Evolutionary conservation across 2,888 invertebrate species (phyloP), one percentile per base, ranked within the genome.

Genomic region (Phymatocera aterrima): DNA sequence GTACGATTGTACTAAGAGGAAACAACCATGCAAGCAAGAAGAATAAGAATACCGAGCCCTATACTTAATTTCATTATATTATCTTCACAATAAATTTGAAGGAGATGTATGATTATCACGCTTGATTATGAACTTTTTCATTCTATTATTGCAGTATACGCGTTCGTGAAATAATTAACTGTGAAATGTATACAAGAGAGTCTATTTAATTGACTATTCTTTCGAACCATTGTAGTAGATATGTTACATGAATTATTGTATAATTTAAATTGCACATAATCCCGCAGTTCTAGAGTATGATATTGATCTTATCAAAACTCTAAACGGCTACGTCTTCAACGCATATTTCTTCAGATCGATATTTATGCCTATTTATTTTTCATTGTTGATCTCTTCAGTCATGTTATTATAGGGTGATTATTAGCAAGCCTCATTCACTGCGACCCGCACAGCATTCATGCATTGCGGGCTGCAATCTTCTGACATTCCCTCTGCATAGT

Each of bases 61-160:
- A 28, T 57, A 57, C 15, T 57, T 24, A 57, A 57, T 28, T 57
- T 57, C 57, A 15, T 57, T 57, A 57, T 57, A n/a, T n/a, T n/a
- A n/a, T 57, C 28, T 24, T 57, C 4, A 28, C 28, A 57, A 21
- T 57, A 1, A 10, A 57, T n/a, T n/a, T n/a, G n/a, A n/a, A n/a
- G n/a, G 28, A 3, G 15, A 21, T 12, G 24, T 57, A 57, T 57
- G 28, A 57, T 57, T 28, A 57, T 57, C 57, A 57, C n/a, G n/a
- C 28, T 57, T 57, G 28, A 28, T 57, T 57, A 57, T 57, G 28
- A 57, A 57, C 57, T 24, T 28, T n/a, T n/a, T n/a, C n/a, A n/a
- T n/a, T n/a, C n/a, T 28, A 57, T 57, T 57, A 28, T 28, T 21
- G 51, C 18, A 18, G 51, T 57, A 57, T 57, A 57, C 28, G 28